These are phyloP conservation scores for Thalassarche chlororhynchos DNA, from an alignment of 2,113 vertebrate species.

Conservation along the genomic window DNA sequence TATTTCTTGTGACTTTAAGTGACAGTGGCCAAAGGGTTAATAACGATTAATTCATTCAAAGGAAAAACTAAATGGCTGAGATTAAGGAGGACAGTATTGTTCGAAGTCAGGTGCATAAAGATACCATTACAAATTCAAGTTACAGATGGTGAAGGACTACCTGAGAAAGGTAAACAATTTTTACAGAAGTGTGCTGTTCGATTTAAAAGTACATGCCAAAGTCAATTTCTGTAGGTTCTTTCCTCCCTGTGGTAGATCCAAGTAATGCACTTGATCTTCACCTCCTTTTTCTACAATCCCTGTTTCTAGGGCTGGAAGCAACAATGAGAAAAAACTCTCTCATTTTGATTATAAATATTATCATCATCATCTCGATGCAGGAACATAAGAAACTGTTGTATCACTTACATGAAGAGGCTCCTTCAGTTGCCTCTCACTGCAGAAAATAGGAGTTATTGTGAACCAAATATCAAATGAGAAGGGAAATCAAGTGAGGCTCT, in stretches of 20 bases:
- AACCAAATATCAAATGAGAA: not conserved
- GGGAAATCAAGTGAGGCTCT: not conserved
- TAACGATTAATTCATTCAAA: not conserved
- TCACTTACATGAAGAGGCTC: not conserved
- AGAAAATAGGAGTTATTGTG: not conserved
- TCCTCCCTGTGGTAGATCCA: not conserved
- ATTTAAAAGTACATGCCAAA: not conserved
- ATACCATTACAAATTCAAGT: not conserved
- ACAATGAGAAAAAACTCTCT: not conserved
- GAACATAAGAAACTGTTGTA: not conserved
- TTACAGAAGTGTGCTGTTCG: not conserved
- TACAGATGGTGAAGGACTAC: not conserved
- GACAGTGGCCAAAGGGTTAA: not conserved
- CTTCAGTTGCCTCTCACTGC: not conserved
- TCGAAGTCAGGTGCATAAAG: fast-evolving
- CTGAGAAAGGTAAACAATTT: not conserved
- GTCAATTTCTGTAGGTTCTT: not conserved
- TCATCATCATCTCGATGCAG: not conserved
- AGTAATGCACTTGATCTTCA: not conserved
- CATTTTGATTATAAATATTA: not conserved
- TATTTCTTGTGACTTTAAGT: not conserved
- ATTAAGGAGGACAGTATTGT: not conserved
- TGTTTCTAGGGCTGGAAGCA: not conserved
- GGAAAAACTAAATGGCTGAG: not conserved
- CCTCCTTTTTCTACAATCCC: not conserved